Evolutionary conservation across 2,888 invertebrate genomes (phyloP), one percentile per base, ranked within the genome.

Genomic region (Omphaloscelis lunosa): DNA sequence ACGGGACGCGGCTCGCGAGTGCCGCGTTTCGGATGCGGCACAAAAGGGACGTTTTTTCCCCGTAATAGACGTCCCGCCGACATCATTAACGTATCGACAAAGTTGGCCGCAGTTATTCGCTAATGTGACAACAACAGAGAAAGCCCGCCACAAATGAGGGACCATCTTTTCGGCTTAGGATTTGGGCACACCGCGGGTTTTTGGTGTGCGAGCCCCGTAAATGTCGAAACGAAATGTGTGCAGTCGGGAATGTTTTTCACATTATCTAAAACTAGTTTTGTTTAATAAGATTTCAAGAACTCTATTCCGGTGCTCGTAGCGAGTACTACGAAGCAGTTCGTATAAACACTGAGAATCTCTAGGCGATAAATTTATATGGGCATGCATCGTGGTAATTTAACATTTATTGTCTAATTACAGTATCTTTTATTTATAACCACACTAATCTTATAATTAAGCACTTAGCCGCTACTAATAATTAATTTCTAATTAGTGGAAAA

Each of bases 81-180:
- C 96, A 96, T 96, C 96, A 95, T 96, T 96, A 96, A 96, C 94
- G 96, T 96, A 96, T 96, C 95, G 95, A 91, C 94, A 89, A 93
- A 93, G 92, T 92, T 92, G 91, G 93, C 89, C 93, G 92, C 95
- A 95, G 96, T 95, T 96, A 96, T 96, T 96, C 95, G 95, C 95
- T 96, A 96, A 96, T 96, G 96, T 96, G 96, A 96, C 96, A 96
- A 96, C 95, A 95, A 95, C 94, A 95, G 95, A 95, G 95, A 93
- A 94, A 95, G 91, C 94, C 95, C 95, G 95, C 95, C 95, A 94
- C 95, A 96, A 95, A 96, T 95, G 95, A 95, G 94, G 92, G 93
- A 92, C 93, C 92, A 94, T 95, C 95, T 95, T 95, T 95, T 95
- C 89, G 94, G 93, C 84, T 93, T 92, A 94, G 90, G 95, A 23